These are phyloP conservation scores for Lasioglossum oenotherae DNA, from an alignment of 2,888 invertebrate genomes.

Conservation along the genomic window DNA sequence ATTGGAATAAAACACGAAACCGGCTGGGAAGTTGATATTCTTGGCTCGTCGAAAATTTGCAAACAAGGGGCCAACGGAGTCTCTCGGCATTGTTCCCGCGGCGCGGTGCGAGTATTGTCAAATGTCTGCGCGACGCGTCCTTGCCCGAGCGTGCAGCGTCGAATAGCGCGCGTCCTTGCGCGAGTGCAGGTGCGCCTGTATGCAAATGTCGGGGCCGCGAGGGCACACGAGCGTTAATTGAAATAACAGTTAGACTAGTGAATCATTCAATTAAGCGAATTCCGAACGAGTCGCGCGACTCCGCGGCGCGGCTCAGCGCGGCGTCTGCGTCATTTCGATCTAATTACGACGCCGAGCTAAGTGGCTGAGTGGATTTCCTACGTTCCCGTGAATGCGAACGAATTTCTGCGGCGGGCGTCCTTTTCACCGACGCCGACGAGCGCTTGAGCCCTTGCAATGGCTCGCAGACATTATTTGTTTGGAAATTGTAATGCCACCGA, in stretches of 20 bases:
- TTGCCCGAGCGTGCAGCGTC: slow-evolving; percentile 36
- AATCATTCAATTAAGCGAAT: slow-evolving; percentile 65
- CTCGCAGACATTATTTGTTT: not conserved
- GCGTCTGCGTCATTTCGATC: slow-evolving; percentile 58
- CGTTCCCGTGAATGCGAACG: slow-evolving; percentile 33
- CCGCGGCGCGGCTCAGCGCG: slow-evolving; percentile 30
- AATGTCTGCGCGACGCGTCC: slow-evolving; percentile 36
- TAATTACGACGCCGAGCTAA: slow-evolving; percentile 53
- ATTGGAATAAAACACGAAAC: not conserved
- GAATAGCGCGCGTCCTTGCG: slow-evolving; percentile 18
- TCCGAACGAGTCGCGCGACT: slow-evolving; percentile 53
- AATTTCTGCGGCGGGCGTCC: slow-evolving; percentile 33
- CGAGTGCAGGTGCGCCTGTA: slow-evolving; percentile 46
- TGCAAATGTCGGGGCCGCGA: slow-evolving; percentile 39
- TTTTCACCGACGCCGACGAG: slow-evolving; percentile 26
- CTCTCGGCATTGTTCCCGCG: not conserved
- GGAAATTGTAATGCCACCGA: not conserved
- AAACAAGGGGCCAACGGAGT: not conserved
- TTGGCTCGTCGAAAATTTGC: slow-evolving; percentile 1
- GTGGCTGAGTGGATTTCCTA: slow-evolving; percentile 47
- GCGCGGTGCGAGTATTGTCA: slow-evolving; percentile 8
- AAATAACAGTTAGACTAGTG: slow-evolving; percentile 56
- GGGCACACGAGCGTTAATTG: slow-evolving; percentile 56
- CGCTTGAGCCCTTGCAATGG: not conserved
- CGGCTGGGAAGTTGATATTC: not conserved